Evolutionary conservation across 2,888 invertebrate genomes (phyloP).

Genomic region (Drosophila tripunctata): DNA sequence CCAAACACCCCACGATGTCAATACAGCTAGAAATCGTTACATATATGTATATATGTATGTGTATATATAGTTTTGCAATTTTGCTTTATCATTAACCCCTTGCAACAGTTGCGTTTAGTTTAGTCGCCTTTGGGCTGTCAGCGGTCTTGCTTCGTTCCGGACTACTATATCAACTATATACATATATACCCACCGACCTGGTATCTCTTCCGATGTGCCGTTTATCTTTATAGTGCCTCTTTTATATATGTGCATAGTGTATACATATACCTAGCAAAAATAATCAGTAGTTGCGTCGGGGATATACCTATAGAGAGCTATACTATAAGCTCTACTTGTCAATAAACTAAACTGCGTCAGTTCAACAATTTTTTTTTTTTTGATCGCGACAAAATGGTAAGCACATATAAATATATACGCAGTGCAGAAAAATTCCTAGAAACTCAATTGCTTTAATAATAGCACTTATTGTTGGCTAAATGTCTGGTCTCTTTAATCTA

Average conservation of each 20-base stretch:
- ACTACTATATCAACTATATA: constrained; percentile 17
- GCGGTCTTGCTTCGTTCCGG: constrained; percentile 40
- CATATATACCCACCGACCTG: not conserved
- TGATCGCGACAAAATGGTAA: constrained; percentile 70
- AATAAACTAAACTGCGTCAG: constrained; percentile 44
- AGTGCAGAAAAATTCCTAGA: constrained; percentile 11
- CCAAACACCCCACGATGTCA: not conserved
- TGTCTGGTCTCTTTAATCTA: no score
- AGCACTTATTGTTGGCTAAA: not conserved
- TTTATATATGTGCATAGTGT: not conserved
- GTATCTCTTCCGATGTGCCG: constrained; percentile 2
- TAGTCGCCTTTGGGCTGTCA: constrained; percentile 63
- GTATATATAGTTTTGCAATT: constrained; percentile 18
- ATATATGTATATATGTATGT: constrained; percentile 13
- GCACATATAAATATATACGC: constrained; percentile 3
- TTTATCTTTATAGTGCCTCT: constrained; percentile 56
- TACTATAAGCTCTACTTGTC: constrained; percentile 13
- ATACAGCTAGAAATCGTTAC: constrained; percentile 18
- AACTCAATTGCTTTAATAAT: constrained; percentile 2
- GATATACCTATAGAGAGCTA: constrained; percentile 4
- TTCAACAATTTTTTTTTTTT: constrained; percentile 30
- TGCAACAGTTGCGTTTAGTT: constrained; percentile 52
- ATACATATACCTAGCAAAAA: constrained; percentile 15
- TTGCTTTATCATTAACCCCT: constrained; percentile 64
- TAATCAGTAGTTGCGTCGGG: constrained; percentile 28